Base-by-base conservation (phyloP, 2,113 vertebrate species). In the Aldabrachelys gigantea region DNA sequence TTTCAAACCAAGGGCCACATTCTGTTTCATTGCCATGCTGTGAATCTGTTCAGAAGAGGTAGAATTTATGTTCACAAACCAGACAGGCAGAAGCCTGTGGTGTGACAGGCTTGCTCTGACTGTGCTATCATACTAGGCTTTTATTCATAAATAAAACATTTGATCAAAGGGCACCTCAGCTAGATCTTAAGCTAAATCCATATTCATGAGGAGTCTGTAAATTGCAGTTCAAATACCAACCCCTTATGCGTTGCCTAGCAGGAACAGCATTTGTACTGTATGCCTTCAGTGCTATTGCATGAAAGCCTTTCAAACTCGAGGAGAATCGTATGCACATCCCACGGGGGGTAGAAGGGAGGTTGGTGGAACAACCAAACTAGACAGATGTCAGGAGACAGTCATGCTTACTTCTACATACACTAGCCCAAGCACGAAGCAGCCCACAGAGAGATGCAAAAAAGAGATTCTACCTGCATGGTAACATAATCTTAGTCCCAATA, bases 101-200 rank as follows among this genome's bases (percentile, higher is more conserved):
- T 44, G 10, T 3, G 22, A 22, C 47, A 50, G 52, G 52, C 0
- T 0, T 76, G 53, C 10, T 8, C 14, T 59, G 22, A 50, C 41
- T 53, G 13, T 24, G 31, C 22, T 89, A 14, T 56, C 25, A 4
- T 31, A 47, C 35, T 17, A 22, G 47, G 65, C 41, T 91, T 59
- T 21, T 87, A 84, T 80, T 89, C 59, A 62, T 87, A 53, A 87
- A 84, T 5, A 81, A 84, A 80, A 4, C 69, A n/a, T 52, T 87
- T 57, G 49, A 57, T 44, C 79, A 91, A 85, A 93, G 53, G 85
- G 44, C 19, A 9, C 19, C 81, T 86, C 38, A 54, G 44, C 38
- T 81, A 76, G 16, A 87, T 82, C 8, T 81, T 69, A 59, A 38
- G 35, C 35, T 52, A 81, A 84, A 93, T 79, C 62, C 53, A 53